Evolutionary conservation across 1,140 invertebrate species (phyloP).

Genomic region (Drosophila erecta): DNA sequence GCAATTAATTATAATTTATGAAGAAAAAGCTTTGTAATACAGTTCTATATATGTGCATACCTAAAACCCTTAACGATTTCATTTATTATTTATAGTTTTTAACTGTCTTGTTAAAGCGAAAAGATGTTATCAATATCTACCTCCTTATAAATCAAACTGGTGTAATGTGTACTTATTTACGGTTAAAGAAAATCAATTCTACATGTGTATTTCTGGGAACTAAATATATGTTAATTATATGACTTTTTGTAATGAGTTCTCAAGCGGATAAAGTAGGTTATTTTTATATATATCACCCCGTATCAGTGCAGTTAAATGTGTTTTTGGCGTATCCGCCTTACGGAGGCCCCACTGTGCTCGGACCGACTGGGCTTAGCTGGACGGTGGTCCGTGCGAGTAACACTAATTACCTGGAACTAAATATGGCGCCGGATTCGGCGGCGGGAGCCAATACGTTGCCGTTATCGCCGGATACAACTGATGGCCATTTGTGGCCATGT

Average conservation of each 20-base stretch:
- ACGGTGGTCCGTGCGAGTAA: conserved; percentile 51
- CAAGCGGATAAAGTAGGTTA: no score
- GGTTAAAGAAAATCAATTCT: no score
- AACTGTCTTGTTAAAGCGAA: conserved; percentile 1
- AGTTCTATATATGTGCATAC: no score
- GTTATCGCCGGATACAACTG: conserved; percentile 90
- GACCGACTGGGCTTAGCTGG: conserved; percentile 14
- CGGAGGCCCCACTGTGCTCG: conserved; percentile 9
- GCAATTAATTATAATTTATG: no score
- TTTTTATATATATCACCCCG: no score
- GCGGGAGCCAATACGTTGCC: conserved; percentile 91
- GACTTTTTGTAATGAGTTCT: no score
- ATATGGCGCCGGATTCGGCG: conserved; percentile 90
- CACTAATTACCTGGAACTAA: conserved; percentile 89
- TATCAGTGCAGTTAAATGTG: no score
- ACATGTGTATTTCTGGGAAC: no score
- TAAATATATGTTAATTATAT: no score
- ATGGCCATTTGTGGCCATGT: conserved; percentile 84
- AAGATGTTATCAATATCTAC: not conserved
- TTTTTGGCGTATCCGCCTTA: not conserved
- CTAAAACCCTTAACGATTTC: not conserved
- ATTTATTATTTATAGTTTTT: not conserved
- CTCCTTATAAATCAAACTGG: not conserved
- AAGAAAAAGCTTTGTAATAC: no score
- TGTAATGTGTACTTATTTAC: no score